A percentile compares a stretch with the other conserved stretches of the same genome.
These are phyloP conservation scores for Heliconius charithonia DNA, from an alignment of 2,888 invertebrate species.

Conservation along the genomic window DNA sequence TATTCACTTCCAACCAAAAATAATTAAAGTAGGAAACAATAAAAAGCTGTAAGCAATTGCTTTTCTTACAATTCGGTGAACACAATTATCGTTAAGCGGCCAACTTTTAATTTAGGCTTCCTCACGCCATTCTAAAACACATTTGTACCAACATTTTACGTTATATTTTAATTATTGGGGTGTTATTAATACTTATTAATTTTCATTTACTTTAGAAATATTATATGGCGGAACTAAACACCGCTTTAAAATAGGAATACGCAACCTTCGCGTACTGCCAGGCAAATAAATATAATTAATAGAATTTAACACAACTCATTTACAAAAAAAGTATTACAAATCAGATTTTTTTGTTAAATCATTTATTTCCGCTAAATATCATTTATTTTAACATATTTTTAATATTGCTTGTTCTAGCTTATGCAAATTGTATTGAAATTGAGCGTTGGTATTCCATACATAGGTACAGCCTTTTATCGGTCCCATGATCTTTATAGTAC, in stretches of 20 bases:
- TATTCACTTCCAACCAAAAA: slow-evolving; percentile 15
- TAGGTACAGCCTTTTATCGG: background rate
- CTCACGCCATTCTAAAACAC: slow-evolving; percentile 41
- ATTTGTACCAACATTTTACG: slow-evolving; percentile 8
- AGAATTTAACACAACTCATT: background rate
- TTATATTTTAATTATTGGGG: slow-evolving; percentile 1
- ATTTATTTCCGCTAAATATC: background rate
- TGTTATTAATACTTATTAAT: slow-evolving; percentile 10
- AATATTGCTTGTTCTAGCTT: background rate
- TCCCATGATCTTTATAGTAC: background rate
- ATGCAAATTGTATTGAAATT: background rate
- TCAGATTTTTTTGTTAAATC: background rate
- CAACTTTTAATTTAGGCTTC: slow-evolving; percentile 41
- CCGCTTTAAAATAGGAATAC: no score
- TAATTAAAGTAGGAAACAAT: slow-evolving; percentile 28
- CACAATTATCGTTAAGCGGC: slow-evolving; percentile 45
- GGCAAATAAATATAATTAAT: background rate
- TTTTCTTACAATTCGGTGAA: slow-evolving; percentile 42
- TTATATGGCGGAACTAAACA: no score
- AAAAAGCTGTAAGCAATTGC: slow-evolving; percentile 41
- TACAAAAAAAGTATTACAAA: no score
- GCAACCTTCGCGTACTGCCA: background rate
- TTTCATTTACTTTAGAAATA: no score
- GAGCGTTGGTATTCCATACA: background rate
- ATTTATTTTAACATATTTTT: background rate